These are phyloP conservation scores for Syngnathoides biaculeatus DNA, from an alignment of 2,113 vertebrate genomes.

Conservation along the genomic window DNA sequence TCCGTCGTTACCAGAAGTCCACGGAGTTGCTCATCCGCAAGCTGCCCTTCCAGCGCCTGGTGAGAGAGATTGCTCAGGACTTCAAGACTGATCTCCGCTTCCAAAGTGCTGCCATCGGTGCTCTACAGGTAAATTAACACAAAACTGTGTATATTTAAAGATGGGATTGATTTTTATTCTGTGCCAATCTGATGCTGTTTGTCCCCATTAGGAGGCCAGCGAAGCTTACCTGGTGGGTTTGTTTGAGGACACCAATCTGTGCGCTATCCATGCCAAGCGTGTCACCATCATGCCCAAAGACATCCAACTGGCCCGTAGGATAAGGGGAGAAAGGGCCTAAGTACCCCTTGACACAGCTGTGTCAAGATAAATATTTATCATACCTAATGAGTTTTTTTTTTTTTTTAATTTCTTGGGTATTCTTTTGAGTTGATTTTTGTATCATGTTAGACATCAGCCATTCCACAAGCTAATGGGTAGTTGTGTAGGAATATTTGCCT, in stretches of 20 bases:
- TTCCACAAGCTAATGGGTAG: conserved; percentile 49
- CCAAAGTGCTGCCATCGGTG: conserved; percentile 76
- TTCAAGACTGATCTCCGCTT: conserved; percentile 79
- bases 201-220: conserved; percentile 66
- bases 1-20: conserved; percentile 78
- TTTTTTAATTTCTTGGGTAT: conserved; percentile 38
- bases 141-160: too few relatives aligned
- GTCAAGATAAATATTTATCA: conserved; percentile 58
- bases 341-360: neutral
- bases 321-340: conserved; percentile 78
- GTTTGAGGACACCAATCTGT: conserved; percentile 77
- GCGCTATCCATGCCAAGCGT: conserved; percentile 76
- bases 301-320: conserved; percentile 80
- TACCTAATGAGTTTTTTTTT: conserved; percentile 50
- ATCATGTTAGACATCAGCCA: conserved; percentile 63
- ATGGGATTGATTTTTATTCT: neutral
- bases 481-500: conserved; percentile 4
- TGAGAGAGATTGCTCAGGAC: conserved; percentile 75
- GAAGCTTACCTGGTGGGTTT: conserved; percentile 78
- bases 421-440: conserved; percentile 49
- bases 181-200: neutral
- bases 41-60: conserved; percentile 76
- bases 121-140: conserved; percentile 63
- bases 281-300: conserved; percentile 82
- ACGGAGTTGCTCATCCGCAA: conserved; percentile 76